Evolutionary conservation across 1,140 invertebrate species (phyloP).

Genomic region (Macrostomum lignano): DNA sequence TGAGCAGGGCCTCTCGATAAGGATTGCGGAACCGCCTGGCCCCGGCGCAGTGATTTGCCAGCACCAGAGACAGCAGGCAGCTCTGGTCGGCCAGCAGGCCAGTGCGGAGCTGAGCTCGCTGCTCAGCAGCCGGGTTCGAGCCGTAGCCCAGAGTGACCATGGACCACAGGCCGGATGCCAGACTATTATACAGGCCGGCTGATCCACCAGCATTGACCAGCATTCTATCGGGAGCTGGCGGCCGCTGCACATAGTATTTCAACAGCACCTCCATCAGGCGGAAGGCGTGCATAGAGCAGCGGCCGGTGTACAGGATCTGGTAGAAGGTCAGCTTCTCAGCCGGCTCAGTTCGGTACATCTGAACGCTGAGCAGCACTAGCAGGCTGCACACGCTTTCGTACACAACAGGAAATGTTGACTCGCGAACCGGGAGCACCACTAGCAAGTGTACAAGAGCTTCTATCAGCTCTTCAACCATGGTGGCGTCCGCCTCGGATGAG

Average conservation of each 20-base stretch:
- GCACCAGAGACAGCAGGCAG: slow-evolving; percentile 48
- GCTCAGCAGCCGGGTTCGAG: slow-evolving; percentile 3
- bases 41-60: slow-evolving; percentile 60
- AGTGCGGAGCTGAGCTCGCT: slow-evolving; percentile 29
- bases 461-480: neutral
- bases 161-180: slow-evolving; percentile 54
- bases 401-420: too few species aligned
- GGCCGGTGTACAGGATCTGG: too few species aligned
- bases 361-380: slow-evolving; percentile 53
- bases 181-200: slow-evolving; percentile 7
- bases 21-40: slow-evolving; percentile 31
- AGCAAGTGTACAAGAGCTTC: neutral
- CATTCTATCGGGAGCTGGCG: slow-evolving; percentile 18
- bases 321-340: slow-evolving; percentile 38
- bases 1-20: slow-evolving; percentile 51
- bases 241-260: too few species aligned
- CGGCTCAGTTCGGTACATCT: slow-evolving; percentile 45
- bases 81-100: slow-evolving; percentile 59
- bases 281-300: too few species aligned
- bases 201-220: neutral
- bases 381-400: slow-evolving; percentile 62
- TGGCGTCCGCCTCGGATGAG: too few species aligned
- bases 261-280: too few species aligned
- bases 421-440: neutral
- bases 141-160: slow-evolving; percentile 39